Evolutionary conservation across 2,113 vertebrate species (phyloP).

Genomic region (Lathamus discolor): DNA sequence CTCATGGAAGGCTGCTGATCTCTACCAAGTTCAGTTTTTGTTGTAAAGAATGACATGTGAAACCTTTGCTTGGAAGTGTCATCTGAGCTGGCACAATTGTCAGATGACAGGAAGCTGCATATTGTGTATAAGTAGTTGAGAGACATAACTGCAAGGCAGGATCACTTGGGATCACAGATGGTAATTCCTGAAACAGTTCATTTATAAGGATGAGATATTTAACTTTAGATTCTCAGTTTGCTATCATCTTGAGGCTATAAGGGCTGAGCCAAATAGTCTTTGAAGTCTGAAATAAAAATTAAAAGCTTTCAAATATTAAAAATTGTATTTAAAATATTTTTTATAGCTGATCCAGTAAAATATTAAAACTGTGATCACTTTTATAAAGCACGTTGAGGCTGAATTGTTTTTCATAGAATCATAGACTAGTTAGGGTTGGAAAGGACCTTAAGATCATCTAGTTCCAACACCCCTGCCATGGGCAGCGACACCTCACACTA

Average conservation of each 20-base stretch:
- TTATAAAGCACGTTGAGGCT: not conserved
- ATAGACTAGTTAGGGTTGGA: no score
- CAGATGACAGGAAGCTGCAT: not conserved
- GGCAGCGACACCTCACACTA: no score
- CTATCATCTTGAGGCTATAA: not conserved
- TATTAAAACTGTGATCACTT: not conserved
- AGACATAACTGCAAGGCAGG: not conserved
- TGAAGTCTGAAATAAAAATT: not conserved
- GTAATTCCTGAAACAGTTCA: not conserved
- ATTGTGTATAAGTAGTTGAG: not conserved
- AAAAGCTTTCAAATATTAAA: not conserved
- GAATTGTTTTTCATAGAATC: not conserved
- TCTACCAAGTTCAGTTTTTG: constrained; percentile 43
- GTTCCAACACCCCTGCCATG: no score
- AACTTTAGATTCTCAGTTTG: not conserved
- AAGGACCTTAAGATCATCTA: no score
- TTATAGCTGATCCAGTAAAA: not conserved
- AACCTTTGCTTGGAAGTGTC: constrained; percentile 32
- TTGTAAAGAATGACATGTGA: constrained; percentile 34
- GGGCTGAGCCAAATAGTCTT: not conserved
- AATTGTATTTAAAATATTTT: not conserved
- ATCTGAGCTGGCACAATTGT: constrained; percentile 4
- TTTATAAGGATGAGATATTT: not conserved
- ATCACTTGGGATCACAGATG: not conserved
- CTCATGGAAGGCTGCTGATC: constrained; percentile 41